phyloP scores from a whole-genome alignment of 2,113 vertebrate species.

The Pseudopodoces humilis region DNA sequence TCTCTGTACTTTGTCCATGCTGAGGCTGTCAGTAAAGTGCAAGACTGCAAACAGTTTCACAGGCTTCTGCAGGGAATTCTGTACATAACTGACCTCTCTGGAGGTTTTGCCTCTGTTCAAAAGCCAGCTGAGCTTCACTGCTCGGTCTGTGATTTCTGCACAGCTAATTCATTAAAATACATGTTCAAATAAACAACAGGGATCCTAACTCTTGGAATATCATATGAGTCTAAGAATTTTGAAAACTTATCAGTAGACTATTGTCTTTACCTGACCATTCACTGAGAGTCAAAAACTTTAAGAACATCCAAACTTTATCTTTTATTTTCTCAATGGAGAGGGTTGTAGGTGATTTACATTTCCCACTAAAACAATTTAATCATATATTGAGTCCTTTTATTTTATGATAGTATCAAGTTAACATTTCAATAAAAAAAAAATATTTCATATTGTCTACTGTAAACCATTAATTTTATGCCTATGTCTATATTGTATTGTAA shows the following conservation, averaged over 20 bases:
- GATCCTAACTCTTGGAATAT: background rate
- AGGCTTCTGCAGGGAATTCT: background rate
- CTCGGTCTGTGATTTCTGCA: background rate
- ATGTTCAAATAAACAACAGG: background rate
- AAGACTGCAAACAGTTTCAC: background rate
- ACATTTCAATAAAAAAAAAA: background rate
- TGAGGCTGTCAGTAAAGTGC: background rate
- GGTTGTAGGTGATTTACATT: background rate
- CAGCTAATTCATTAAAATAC: background rate
- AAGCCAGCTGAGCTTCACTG: background rate
- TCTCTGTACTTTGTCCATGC: background rate
- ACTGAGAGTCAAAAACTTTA: background rate
- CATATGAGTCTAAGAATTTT: background rate
- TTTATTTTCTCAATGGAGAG: background rate
- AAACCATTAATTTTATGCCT: background rate
- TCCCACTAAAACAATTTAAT: background rate
- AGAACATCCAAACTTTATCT: background rate
- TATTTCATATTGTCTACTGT: background rate
- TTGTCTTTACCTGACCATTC: background rate
- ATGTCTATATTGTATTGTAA: background rate
- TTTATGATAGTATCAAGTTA: background rate
- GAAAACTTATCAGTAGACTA: background rate
- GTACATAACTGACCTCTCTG: background rate
- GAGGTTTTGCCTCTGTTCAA: background rate
- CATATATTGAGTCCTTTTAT: background rate